Evolutionary conservation across 1,140 invertebrate species (phyloP).

Genomic region (Sarcophaga peregrina): DNA sequence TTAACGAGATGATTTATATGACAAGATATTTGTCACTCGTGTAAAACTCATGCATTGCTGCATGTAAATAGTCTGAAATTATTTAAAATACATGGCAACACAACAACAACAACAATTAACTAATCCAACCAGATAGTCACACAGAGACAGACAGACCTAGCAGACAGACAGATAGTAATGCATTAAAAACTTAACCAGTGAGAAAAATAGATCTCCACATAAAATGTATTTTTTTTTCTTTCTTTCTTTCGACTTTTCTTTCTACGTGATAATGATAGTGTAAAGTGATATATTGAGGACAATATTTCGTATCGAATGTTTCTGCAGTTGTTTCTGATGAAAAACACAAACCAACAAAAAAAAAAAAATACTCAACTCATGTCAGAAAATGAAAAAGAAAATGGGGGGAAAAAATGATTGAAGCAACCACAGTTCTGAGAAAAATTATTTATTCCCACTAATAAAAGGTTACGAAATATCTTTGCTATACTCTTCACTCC

Average conservation of each 20-base stretch:
- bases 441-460: conserved; percentile 36
- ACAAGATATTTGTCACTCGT: conserved; percentile 39
- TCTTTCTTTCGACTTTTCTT: neutral
- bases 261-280: conserved; percentile 40
- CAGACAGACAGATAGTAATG: neutral
- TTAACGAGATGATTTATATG: conserved; percentile 35
- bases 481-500: neutral
- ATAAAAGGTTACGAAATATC: neutral
- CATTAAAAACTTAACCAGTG: neutral
- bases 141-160: no score
- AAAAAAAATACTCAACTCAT: no score
- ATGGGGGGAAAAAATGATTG: neutral
- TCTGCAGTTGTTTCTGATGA: no score
- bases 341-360: no score
- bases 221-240: conserved; percentile 3
- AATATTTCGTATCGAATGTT: conserved; percentile 21
- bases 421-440: conserved; percentile 14
- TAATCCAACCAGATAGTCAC: no score
- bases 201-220: conserved; percentile 8
- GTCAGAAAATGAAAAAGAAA: no score
- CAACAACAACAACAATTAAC: neutral
- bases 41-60: conserved; percentile 13
- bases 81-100: neutral
- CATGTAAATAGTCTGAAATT: neutral
- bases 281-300: conserved; percentile 42